Conservation (phyloP, 2,888 invertebrate genomes). For the Drosophila formosana region DNA sequence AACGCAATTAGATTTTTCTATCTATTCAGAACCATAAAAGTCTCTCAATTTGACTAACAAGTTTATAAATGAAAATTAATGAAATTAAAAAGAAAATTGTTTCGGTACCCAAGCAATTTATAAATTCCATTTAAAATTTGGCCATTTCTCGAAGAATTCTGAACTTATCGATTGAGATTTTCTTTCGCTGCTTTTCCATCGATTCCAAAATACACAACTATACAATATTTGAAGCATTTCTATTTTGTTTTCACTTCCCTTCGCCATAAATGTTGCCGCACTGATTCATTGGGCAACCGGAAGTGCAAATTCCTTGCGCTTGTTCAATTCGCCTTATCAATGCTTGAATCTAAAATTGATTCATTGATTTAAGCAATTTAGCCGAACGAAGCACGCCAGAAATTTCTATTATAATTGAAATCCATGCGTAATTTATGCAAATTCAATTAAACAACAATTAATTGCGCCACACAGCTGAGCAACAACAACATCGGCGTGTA, state of each 20-base stretch:
- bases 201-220: background rate
- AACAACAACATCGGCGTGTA: conserved; percentile 3
- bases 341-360: conserved; percentile 33
- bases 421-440: conserved; percentile 65
- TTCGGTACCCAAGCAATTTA: no score
- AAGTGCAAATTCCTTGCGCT: conserved; percentile 12
- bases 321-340: conserved; percentile 28
- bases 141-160: no score
- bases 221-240: background rate
- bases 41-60: no score
- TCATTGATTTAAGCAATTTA: conserved; percentile 44
- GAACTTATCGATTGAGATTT: background rate
- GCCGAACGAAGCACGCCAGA: conserved; percentile 24
- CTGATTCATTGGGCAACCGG: conserved; percentile 27
- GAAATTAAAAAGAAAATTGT: no score
- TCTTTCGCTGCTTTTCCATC: background rate
- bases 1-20: background rate
- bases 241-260: conserved; percentile 2
- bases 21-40: background rate
- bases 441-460: conserved; percentile 68
- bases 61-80: no score
- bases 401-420: conserved; percentile 63
- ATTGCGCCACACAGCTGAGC: conserved; percentile 32
- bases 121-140: no score
- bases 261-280: background rate